A percentile compares a stretch with the other conserved stretches of the same genome.
phyloP scores from a whole-genome alignment of 1,140 invertebrate genomes.

The Lysiphlebus fabarum region DNA sequence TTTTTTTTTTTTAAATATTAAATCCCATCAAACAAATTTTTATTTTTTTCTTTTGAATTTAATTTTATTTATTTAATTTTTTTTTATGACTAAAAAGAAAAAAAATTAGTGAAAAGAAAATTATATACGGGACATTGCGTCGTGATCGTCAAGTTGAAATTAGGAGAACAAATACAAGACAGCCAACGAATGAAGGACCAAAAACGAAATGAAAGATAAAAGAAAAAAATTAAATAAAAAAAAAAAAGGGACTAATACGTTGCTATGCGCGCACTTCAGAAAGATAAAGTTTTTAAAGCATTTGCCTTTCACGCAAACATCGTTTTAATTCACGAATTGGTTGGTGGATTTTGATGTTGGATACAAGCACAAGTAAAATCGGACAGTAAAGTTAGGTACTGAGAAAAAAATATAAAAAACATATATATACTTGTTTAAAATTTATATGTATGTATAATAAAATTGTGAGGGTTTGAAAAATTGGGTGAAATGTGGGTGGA shows the following conservation, averaged over 20 bases:
- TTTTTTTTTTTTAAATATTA: no score
- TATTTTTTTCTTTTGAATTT: no score
- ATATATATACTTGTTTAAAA: slow-evolving; percentile 12
- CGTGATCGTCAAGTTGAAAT: slow-evolving; percentile 25
- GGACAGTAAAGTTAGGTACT: slow-evolving; percentile 8
- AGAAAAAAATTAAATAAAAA: slow-evolving; percentile 46
- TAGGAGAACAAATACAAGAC: slow-evolving; percentile 39
- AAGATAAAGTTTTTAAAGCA: slow-evolving; percentile 55
- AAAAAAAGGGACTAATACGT: slow-evolving; percentile 45
- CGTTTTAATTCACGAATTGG: slow-evolving; percentile 53
- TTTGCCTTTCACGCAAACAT: slow-evolving; percentile 57
- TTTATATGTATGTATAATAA: slow-evolving; percentile 11
- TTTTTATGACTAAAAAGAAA: no score
- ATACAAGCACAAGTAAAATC: background rate
- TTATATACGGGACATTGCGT: slow-evolving; percentile 12
- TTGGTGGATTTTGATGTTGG: slow-evolving; percentile 18
- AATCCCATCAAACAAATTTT: no score
- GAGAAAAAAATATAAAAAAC: no score
- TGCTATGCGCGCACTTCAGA: slow-evolving; percentile 39
- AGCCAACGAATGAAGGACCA: slow-evolving; percentile 12
- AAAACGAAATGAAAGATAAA: slow-evolving; percentile 43
- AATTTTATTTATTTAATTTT: no score
- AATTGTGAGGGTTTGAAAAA: slow-evolving; percentile 25
- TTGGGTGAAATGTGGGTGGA: no score
- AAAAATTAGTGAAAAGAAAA: background rate